These are phyloP conservation scores for Hypena proboscidalis DNA, from an alignment of 2,888 invertebrate genomes.

Conservation along the genomic window DNA sequence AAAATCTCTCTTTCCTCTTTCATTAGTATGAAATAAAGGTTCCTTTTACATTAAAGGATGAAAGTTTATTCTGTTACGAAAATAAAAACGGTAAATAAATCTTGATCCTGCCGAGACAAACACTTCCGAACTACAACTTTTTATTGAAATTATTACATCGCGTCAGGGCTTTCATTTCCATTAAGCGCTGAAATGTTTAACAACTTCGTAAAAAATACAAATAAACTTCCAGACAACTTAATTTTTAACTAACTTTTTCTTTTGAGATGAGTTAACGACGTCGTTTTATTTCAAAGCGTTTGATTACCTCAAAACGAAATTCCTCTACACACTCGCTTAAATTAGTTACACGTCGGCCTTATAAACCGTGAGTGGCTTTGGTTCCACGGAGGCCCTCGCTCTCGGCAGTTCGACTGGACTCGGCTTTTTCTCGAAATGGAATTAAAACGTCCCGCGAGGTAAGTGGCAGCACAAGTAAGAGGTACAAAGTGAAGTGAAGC, in stretches of 20 bases:
- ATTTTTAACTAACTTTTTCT: constrained; percentile 8
- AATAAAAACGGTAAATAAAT: constrained; percentile 2
- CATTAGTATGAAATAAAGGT: too few relatives aligned
- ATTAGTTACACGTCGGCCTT: constrained; percentile 18
- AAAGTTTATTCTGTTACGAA: background rate
- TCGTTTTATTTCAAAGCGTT: background rate
- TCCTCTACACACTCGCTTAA: background rate
- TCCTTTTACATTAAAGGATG: too few relatives aligned
- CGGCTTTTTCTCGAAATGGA: constrained; percentile 74
- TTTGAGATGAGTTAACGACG: constrained; percentile 2
- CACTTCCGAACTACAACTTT: constrained; percentile 5
- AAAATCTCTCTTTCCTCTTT: too few relatives aligned
- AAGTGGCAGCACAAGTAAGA: constrained; percentile 78
- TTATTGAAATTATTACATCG: constrained; percentile 4
- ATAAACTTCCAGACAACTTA: constrained; percentile 4
- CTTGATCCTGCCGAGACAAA: background rate
- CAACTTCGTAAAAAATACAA: constrained; percentile 6
- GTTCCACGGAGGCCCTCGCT: constrained; percentile 41
- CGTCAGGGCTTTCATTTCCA: constrained; percentile 5
- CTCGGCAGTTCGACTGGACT: constrained; percentile 40
- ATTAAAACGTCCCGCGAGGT: constrained; percentile 81
- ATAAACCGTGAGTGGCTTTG: constrained; percentile 18
- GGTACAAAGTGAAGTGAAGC: constrained; percentile 80
- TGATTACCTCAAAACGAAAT: background rate
- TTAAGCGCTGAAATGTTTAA: constrained; percentile 1